Evolutionary conservation across 2,888 invertebrate genomes (phyloP), one percentile per base, ranked within the genome.

Genomic region (Troilus luridus): DNA sequence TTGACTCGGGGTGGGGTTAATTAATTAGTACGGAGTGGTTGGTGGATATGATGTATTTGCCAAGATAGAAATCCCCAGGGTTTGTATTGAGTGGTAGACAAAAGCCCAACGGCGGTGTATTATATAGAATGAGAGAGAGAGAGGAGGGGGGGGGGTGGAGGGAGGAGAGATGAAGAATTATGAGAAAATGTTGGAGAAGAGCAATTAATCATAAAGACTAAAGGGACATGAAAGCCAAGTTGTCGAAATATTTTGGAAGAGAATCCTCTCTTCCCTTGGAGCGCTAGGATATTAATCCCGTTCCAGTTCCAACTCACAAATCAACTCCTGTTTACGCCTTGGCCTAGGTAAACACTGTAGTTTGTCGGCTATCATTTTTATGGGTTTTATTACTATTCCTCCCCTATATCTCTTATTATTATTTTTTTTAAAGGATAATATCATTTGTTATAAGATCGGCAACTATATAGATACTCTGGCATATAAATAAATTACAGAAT

Each of bases 121-220:
- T 67, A 67, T 27, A 67, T 67, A 67, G 24, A 12, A 67, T 11
- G 10, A 67, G n/a, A 67, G 24, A 67, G 64, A 1, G 0, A 67
- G 67, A 64, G 21, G 8, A 60, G 60, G 17, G 21, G 17, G n/a
- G 17, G 3, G 11, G 11, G 64, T 11, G 7, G 10, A 24, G 24
- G 24, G 19, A 14, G 7, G 64, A n/a, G n/a, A n/a, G n/a, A 64
- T 1, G 2, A 12, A 67, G 67, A 67, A 67, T 67, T 67, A 67
- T 67, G 67, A 67, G 67, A 67, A 67, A 67, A 67, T 67, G 67
- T 67, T 67, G 67, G 24, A 67, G 67, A 67, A 67, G 24, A 67
- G 24, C 67, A 67, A 67, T 67, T 67, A 67, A 67, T 67, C 67
- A 67, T 12, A 67, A 67, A 27, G n/a, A 27, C 24, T 67, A 11